Conservation (phyloP, 2,888 invertebrate genomes). For the Chloroclysta siterata region DNA sequence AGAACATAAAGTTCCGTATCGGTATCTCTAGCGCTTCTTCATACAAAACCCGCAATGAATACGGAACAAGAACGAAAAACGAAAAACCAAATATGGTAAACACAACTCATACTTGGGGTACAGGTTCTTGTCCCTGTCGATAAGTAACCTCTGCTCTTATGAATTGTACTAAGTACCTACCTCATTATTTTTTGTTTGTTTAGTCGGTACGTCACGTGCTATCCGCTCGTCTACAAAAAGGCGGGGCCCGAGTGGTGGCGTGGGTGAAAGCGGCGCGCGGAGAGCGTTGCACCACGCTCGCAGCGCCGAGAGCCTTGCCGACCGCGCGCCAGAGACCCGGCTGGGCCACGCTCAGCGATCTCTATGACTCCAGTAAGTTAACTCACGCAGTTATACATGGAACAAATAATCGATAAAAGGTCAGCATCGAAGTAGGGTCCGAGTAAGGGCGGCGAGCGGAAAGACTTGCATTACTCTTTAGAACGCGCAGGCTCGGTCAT, state of each 20-base stretch:
- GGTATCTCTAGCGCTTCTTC: too few relatives aligned
- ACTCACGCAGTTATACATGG: background rate
- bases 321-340: slow-evolving; percentile 95
- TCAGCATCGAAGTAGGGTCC: background rate
- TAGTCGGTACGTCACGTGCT: slow-evolving; percentile 72
- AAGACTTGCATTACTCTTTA: too few relatives aligned
- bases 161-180: too few relatives aligned
- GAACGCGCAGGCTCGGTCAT: too few relatives aligned
- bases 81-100: too few relatives aligned
- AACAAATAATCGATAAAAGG: too few relatives aligned
- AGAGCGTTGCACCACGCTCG: slow-evolving; percentile 93
- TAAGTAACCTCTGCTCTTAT: too few relatives aligned
- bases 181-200: background rate
- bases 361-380: slow-evolving; percentile 94
- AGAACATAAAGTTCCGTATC: too few relatives aligned
- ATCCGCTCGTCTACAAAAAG: slow-evolving; percentile 59
- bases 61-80: too few relatives aligned
- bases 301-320: slow-evolving; percentile 92
- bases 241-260: slow-evolving; percentile 73
- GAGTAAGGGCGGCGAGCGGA: background rate
- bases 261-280: slow-evolving; percentile 70
- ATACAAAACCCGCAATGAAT: too few relatives aligned
- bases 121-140: too few relatives aligned
- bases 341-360: slow-evolving; percentile 93
- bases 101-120: too few relatives aligned